phyloP scores from a whole-genome alignment of 2,113 vertebrate species.

The Strix uralensis region DNA sequence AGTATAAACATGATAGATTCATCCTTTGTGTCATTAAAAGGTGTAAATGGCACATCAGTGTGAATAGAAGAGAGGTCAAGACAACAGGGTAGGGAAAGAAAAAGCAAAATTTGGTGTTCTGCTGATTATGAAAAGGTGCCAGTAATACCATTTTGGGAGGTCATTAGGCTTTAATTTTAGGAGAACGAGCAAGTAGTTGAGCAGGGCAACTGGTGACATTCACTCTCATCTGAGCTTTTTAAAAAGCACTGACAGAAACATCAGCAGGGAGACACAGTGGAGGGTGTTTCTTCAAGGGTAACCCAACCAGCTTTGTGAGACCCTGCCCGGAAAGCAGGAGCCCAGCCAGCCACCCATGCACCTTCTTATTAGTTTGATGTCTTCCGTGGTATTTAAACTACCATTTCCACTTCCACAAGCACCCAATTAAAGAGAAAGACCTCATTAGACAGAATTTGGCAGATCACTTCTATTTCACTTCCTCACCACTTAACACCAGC shows the following conservation, averaged over 20 bases:
- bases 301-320: neutral
- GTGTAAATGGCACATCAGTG: neutral
- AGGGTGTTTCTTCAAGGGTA: neutral
- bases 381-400: neutral
- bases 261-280: neutral
- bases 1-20: neutral
- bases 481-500: neutral
- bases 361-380: neutral
- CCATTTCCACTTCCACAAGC: neutral
- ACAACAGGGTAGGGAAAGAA: neutral
- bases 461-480: neutral
- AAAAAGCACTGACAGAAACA: neutral
- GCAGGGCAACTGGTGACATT: neutral
- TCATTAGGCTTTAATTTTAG: neutral
- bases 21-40: neutral
- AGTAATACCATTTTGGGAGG: neutral
- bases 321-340: neutral
- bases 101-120: rapidly evolving
- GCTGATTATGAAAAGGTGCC: neutral
- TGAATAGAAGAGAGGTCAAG: neutral
- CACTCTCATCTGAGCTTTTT: neutral
- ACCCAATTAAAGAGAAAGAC: neutral
- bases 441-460: neutral
- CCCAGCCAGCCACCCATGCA: neutral
- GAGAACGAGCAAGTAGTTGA: neutral